Evolutionary conservation across 1,140 invertebrate genomes (phyloP), one percentile per base, ranked within the genome.

Genomic region (Mya arenaria): DNA sequence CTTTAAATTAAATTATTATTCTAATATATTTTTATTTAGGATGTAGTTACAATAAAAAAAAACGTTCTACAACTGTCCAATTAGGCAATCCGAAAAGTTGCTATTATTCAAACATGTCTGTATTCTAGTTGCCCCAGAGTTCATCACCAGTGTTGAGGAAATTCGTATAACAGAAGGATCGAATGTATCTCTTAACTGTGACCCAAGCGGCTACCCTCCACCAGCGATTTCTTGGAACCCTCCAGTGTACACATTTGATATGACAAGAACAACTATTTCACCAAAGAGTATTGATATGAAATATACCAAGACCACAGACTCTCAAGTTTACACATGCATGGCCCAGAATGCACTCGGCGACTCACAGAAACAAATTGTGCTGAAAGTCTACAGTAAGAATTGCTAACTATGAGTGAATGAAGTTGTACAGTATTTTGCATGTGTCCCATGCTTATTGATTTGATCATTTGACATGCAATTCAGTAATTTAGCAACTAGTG

Each of bases 381-480:
- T 82, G 4, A 63, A 73, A 63, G 79, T 82, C 37, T 73, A 73
- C 37, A 56, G 79, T 82, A 74, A 65, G 79, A 44, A 15, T 28
- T 52, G 19, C 19, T n/a, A 8, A 37, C 39, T n/a, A n/a, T n/a
- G n/a, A n/a, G n/a, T n/a, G n/a, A n/a, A n/a, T n/a, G n/a, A 55
- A 4, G 48, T 55, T 19, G 10, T 55, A 4, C 3, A n/a, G 48
- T 4, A n/a, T 0, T 48, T 48, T 48, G n/a, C 25, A 4, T 55
- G 4, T 19, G 19, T 19, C 19, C 48, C 19, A 25, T 0, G 48
- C 48, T 6, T n/a, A 4, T 55, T 4, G 48, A 55, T 55, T 0
- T 55, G 25, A n/a, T 4, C 4, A 23, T 4, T n/a, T 19, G 1
- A 55, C 19, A 4, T n/a, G 48, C 25, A 25, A 52, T 52, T 17